These are phyloP conservation scores for Ptychobarbus kaznakovi DNA, from an alignment of 2,797 vertebrate genomes.

Conservation along the genomic window DNA sequence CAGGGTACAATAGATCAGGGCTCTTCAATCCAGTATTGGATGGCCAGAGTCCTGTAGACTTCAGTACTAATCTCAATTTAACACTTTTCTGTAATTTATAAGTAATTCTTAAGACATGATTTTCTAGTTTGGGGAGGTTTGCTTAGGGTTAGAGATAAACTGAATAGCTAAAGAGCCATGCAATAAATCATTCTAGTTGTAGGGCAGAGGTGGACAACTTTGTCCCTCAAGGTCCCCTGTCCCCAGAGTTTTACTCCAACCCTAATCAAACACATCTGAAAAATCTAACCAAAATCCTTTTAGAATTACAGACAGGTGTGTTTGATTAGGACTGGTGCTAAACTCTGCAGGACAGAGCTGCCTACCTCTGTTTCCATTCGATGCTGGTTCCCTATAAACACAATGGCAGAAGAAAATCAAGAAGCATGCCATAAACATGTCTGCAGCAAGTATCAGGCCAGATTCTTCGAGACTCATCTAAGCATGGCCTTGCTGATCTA, in stretches of 20 bases:
- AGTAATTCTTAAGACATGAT: neutral
- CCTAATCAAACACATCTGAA: neutral
- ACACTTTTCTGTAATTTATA: neutral
- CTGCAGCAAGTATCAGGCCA: neutral
- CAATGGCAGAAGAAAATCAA: neutral
- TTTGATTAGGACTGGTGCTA: neutral
- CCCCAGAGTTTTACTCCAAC: neutral
- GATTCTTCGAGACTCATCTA: neutral
- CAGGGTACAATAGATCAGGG: neutral
- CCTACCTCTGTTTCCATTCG: neutral
- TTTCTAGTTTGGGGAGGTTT: neutral
- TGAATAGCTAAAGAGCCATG: neutral
- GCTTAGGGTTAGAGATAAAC: neutral
- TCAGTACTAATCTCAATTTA: neutral
- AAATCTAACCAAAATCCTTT: neutral
- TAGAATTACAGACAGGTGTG: neutral
- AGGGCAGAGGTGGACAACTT: neutral
- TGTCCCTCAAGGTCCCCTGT: neutral
- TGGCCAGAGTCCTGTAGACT: neutral
- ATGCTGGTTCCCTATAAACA: neutral
- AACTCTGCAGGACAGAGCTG: neutral
- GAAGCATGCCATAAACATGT: neutral
- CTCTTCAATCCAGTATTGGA: neutral
- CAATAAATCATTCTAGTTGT: neutral
- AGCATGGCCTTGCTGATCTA: constrained; percentile 6